These are phyloP conservation scores for Caenorhabditis sinica DNA, from an alignment of 2,888 invertebrate genomes.

Conservation along the genomic window DNA sequence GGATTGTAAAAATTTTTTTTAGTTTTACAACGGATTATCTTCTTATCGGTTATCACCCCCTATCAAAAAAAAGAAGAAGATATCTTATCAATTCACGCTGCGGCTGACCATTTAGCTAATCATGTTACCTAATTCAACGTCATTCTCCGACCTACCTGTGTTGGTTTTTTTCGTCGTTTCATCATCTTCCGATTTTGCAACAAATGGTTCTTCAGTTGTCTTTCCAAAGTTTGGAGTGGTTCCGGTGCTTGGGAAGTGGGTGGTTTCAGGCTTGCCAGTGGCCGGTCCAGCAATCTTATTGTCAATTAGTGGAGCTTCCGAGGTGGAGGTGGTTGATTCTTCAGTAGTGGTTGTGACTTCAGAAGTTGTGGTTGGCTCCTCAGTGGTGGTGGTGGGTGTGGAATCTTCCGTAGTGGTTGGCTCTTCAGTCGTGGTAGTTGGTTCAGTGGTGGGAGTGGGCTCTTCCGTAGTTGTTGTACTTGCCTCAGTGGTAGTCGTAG, in stretches of 20 bases:
- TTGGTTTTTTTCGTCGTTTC: slow-evolving; percentile 1
- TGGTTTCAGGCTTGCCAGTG: slow-evolving; percentile 51
- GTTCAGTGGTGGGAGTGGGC: not conserved
- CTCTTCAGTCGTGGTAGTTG: slow-evolving; percentile 26
- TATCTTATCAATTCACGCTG: slow-evolving; percentile 1
- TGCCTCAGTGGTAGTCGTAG: slow-evolving; percentile 16
- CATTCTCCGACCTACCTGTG: slow-evolving; percentile 8
- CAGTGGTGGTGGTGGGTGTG: slow-evolving; percentile 30
- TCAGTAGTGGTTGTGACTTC: slow-evolving; percentile 15
- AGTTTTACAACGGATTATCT: not conserved
- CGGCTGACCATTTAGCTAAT: slow-evolving; percentile 15
- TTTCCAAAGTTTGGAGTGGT: slow-evolving; percentile 51
- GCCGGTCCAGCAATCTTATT: slow-evolving; percentile 57
- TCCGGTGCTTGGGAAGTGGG: slow-evolving; percentile 37
- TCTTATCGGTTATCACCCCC: not conserved
- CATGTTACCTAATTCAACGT: no score
- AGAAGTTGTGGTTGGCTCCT: slow-evolving; percentile 17
- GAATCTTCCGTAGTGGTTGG: slow-evolving; percentile 13
- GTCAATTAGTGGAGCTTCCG: slow-evolving; percentile 24
- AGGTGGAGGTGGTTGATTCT: slow-evolving; percentile 2
- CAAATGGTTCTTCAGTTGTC: slow-evolving; percentile 13
- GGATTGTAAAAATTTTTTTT: not conserved
- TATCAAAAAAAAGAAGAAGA: not conserved
- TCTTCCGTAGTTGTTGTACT: slow-evolving; percentile 17
- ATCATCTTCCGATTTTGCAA: slow-evolving; percentile 43